Base-by-base conservation (phyloP, 2,797 vertebrate genomes). In the Crenuchus spilurus region DNA sequence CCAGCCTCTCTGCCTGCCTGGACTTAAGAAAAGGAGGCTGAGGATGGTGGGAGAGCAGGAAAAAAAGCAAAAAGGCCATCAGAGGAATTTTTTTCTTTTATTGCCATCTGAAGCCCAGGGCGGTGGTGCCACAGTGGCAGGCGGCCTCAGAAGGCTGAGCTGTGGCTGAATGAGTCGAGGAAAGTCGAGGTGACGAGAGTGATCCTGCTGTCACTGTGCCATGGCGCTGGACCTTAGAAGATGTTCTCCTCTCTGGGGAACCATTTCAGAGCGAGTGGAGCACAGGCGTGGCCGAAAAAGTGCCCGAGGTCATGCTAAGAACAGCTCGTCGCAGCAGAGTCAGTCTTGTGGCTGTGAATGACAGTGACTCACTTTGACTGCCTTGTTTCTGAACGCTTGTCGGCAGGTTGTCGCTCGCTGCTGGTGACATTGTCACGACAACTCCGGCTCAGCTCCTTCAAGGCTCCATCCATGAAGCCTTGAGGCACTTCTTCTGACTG, bases 61-160 rank as follows among this genome's bases (percentile, higher is more conserved):
- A n/a, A n/a, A n/a, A 54, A 30, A 14, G 51, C 26, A 54, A 54
- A 54, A 72, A 64, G 72, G 52, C 72, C 68, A 67, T 77, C 75
- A 62, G 62, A 77, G 20, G 63, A 55, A 35, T 48, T 67, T 72
- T 55, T 52, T 46, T 42, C 26, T 28, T 54, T 28, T 28, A 22
- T 30, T 60, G 22, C 42, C 55, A 26, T 63, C 16, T 16, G 22
- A 61, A 60, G 10, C 42, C 22, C 69, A 8, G 39, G 48, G 52
- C 16, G 37, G 10, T 28, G 3, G 4, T 2, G n/a, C 46, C 24
- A 31, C 16, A 18, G 20, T 54, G 51, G 51, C 51, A 54, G 51
- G 51, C 41, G 3, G 26, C 39, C 49, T 46, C 28, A 65, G 71
- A 55, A 55, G 51, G 22, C 18, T 18, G 28, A 70, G 20, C 35